phyloP scores from a whole-genome alignment of 2,888 invertebrate genomes.

The Leptinotarsa haldemani region DNA sequence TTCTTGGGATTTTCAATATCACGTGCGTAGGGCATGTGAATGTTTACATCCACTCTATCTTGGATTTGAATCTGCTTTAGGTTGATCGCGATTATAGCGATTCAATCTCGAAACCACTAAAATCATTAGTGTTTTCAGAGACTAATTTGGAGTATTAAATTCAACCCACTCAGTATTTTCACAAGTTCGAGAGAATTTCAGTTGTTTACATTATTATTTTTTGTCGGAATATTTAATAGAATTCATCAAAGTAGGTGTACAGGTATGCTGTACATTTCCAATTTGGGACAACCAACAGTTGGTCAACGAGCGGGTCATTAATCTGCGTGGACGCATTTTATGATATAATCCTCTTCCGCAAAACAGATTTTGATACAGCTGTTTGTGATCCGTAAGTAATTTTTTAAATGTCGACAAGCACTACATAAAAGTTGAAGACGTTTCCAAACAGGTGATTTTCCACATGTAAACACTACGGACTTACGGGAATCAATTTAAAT shows the following conservation, averaged over 20 bases:
- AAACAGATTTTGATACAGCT: not conserved
- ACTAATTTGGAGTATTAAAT: not conserved
- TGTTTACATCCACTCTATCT: too few relatives aligned
- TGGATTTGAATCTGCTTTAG: too few relatives aligned
- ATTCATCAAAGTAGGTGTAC: not conserved
- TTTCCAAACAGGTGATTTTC: too few relatives aligned
- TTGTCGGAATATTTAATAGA: not conserved
- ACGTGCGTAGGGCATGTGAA: too few relatives aligned
- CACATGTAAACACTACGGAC: too few relatives aligned
- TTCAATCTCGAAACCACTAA: too few relatives aligned
- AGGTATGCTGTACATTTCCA: conserved; percentile 2
- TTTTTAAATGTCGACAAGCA: not conserved
- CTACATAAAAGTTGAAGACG: not conserved
- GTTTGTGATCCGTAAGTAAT: too few relatives aligned
- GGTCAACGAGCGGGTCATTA: conserved; percentile 2
- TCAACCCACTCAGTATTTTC: not conserved
- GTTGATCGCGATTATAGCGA: too few relatives aligned
- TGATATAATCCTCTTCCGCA: conserved; percentile 5
- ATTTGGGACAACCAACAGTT: conserved; percentile 6
- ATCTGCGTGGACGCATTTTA: conserved; percentile 18
- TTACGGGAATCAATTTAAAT: too few relatives aligned
- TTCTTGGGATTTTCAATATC: too few relatives aligned
- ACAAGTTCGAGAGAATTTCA: not conserved
- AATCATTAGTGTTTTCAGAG: not conserved
- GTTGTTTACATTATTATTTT: too few relatives aligned